These are phyloP conservation scores for Zhengitettix transpicula DNA, from an alignment of 2,888 invertebrate genomes.

Conservation along the genomic window DNA sequence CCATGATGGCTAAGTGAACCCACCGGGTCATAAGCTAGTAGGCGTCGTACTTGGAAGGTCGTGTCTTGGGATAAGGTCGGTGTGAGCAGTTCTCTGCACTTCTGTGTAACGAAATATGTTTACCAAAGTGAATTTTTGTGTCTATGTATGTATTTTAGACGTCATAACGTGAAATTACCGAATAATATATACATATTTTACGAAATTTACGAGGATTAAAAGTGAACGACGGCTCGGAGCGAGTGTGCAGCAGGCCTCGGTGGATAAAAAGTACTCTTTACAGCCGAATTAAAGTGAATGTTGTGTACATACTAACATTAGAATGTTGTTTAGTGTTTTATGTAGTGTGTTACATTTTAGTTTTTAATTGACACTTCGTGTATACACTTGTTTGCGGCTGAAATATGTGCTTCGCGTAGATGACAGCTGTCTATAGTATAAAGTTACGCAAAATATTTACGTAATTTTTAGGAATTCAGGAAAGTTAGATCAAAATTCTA, in stretches of 20 bases:
- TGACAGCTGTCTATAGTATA: background rate
- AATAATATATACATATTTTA: background rate
- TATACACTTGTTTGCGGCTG: background rate
- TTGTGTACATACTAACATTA: background rate
- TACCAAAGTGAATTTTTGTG: background rate
- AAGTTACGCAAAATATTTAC: too few relatives aligned
- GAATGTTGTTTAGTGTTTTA: background rate
- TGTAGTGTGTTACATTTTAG: background rate
- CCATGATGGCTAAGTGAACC: constrained; percentile 16
- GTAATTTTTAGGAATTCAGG: too few relatives aligned
- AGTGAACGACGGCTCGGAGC: background rate
- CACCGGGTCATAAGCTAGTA: constrained; percentile 14
- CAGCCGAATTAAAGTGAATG: background rate
- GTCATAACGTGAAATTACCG: background rate
- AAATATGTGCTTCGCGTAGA: background rate
- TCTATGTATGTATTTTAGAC: background rate
- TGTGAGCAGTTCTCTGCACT: constrained; percentile 3
- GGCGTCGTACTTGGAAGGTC: constrained; percentile 14
- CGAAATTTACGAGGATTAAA: background rate
- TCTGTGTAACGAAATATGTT: background rate
- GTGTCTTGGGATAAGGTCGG: constrained; percentile 11
- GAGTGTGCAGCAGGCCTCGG: background rate
- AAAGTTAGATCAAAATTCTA: too few relatives aligned
- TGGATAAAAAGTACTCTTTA: background rate
- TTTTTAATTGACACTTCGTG: background rate